These are phyloP conservation scores for Archips crataeganus DNA, from an alignment of 2,888 invertebrate species.

Conservation along the genomic window DNA sequence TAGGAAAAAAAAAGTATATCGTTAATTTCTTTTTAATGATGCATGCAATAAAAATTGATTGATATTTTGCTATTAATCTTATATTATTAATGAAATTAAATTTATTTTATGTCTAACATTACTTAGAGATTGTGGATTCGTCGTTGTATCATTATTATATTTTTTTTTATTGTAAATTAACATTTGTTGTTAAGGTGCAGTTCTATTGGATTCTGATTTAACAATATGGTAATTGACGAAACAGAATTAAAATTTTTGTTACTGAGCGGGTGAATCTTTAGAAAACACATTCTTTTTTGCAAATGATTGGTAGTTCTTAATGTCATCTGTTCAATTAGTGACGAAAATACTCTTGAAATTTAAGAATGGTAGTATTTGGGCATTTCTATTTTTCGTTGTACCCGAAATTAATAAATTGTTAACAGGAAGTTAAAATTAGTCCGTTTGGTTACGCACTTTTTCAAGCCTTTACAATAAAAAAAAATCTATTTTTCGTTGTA, in stretches of 20 bases:
- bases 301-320: background rate
- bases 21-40: constrained; percentile 75
- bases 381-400: too few relatives aligned
- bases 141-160: constrained; percentile 73
- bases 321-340: background rate
- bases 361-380: background rate
- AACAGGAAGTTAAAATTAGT: too few relatives aligned
- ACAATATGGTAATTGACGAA: constrained; percentile 34
- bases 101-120: constrained; percentile 72
- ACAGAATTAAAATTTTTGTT: constrained; percentile 21
- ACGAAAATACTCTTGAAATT: background rate
- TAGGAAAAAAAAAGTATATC: constrained; percentile 63
- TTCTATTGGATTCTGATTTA: constrained; percentile 30
- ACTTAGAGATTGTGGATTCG: constrained; percentile 66
- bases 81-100: constrained; percentile 60
- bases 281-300: background rate
- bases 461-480: too few relatives aligned
- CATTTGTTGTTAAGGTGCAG: constrained; percentile 36
- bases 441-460: background rate
- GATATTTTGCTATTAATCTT: constrained; percentile 78
- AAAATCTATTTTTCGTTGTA: too few relatives aligned
- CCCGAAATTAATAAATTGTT: too few relatives aligned
- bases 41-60: constrained; percentile 82
- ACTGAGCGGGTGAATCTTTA: constrained; percentile 27
- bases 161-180: constrained; percentile 52